phyloP scores from a whole-genome alignment of 2,113 vertebrate species.

The Austrofundulus limnaeus region DNA sequence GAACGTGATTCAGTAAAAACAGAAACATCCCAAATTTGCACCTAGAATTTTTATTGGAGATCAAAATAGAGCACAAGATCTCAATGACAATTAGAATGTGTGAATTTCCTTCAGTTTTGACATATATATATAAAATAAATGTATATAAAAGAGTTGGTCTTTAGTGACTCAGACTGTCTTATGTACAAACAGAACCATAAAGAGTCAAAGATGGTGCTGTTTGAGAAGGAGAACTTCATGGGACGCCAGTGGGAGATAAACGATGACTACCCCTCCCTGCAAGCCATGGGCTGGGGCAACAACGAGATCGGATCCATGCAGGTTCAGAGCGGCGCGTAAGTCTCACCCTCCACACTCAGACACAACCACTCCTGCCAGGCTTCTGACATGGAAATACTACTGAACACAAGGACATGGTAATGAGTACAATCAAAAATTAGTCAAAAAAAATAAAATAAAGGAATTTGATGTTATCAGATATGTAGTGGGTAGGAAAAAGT shows the following conservation, averaged over 20 bases:
- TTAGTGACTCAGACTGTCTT: not conserved
- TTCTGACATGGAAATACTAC: too few relatives aligned
- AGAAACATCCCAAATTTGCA: too few relatives aligned
- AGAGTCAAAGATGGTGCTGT: slow-evolving; percentile 91
- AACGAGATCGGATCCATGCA: slow-evolving; percentile 97
- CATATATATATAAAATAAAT: too few relatives aligned
- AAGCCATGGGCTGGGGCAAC: slow-evolving; percentile 96
- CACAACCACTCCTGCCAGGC: not conserved
- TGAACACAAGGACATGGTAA: too few relatives aligned
- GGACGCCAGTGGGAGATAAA: slow-evolving; percentile 90
- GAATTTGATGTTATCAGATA: too few relatives aligned
- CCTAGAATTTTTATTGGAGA: not conserved
- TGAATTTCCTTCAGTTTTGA: too few relatives aligned
- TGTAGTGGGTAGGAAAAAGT: too few relatives aligned
- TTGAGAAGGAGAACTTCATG: slow-evolving; percentile 93
- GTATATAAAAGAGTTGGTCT: not conserved
- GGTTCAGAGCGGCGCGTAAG: slow-evolving; percentile 91
- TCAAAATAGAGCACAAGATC: not conserved
- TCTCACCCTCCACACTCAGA: slow-evolving; percentile 25
- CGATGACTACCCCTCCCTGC: slow-evolving; percentile 94
- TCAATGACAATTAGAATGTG: not conserved
- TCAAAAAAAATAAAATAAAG: too few relatives aligned
- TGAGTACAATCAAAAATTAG: too few relatives aligned
- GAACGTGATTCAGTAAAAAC: too few relatives aligned
- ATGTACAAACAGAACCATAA: slow-evolving; percentile 85